Evolutionary conservation across 2,113 vertebrate genomes (phyloP).

Genomic region (Myotis lucifugus): DNA sequence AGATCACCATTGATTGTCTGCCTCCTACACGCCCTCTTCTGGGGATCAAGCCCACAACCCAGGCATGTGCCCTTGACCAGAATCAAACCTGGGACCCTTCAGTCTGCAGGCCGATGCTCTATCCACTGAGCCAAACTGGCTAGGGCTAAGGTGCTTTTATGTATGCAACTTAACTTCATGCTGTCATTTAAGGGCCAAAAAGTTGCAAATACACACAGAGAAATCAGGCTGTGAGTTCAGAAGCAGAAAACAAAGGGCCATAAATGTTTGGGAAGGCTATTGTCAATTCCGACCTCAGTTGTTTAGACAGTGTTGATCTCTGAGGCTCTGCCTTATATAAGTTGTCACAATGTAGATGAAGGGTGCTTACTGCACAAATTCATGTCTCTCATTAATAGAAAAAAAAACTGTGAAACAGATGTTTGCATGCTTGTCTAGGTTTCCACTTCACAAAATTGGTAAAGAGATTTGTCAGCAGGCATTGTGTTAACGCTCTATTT

Average conservation of each 20-base stretch:
- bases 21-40: too few species aligned
- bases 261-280: neutral
- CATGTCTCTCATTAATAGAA: neutral
- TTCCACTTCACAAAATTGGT: neutral
- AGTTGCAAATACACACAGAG: neutral
- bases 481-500: neutral
- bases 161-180: neutral
- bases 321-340: neutral
- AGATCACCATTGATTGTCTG: too few species aligned
- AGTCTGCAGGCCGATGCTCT: too few species aligned
- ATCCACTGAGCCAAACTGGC: too few species aligned
- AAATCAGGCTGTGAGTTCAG: neutral
- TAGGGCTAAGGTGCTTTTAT: neutral
- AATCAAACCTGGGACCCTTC: too few species aligned
- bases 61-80: too few species aligned
- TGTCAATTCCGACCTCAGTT: neutral
- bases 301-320: neutral
- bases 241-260: neutral
- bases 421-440: neutral
- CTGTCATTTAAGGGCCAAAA: neutral
- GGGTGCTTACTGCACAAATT: neutral
- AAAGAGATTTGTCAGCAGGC: conserved; percentile 2
- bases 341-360: neutral
- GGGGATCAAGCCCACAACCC: too few species aligned
- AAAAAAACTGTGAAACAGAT: neutral